Evolutionary conservation across 2,888 invertebrate genomes (phyloP).

Genomic region (Sesamia inferens): DNA sequence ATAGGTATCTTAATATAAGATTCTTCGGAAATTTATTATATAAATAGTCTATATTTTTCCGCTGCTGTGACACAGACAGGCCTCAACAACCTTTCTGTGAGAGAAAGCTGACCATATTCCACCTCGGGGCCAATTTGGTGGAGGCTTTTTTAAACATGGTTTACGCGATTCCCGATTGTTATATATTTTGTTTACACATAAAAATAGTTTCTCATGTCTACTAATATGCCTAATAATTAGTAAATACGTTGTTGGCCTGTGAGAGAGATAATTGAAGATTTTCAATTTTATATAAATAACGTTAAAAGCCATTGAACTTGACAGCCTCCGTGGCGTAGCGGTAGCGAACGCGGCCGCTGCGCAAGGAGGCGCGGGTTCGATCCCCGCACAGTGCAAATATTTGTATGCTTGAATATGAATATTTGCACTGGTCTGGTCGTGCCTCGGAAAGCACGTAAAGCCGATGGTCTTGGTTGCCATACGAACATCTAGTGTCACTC

Average conservation of each 20-base stretch:
- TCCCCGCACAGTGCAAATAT: no score
- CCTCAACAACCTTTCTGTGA: not conserved
- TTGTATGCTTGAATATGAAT: no score
- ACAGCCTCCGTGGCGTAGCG: no score
- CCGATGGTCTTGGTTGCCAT: no score
- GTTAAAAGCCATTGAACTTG: not conserved
- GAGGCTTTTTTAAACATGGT: not conserved
- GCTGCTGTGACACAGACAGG: not conserved
- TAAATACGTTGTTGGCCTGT: not conserved
- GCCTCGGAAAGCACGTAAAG: no score
- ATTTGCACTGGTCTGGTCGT: no score
- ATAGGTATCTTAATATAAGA: not conserved
- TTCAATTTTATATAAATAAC: not conserved
- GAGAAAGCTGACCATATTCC: not conserved
- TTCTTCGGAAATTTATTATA: not conserved
- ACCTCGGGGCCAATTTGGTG: not conserved
- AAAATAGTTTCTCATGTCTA: not conserved
- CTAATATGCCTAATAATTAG: not conserved
- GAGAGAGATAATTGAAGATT: not conserved
- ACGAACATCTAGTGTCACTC: no score
- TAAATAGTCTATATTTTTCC: not conserved
- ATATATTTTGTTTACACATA: not conserved
- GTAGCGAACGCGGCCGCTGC: no score
- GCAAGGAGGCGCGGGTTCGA: no score
- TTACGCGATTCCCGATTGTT: not conserved